Conservation (phyloP, 2,888 invertebrate genomes). For the Priapulus caudatus region DNA sequence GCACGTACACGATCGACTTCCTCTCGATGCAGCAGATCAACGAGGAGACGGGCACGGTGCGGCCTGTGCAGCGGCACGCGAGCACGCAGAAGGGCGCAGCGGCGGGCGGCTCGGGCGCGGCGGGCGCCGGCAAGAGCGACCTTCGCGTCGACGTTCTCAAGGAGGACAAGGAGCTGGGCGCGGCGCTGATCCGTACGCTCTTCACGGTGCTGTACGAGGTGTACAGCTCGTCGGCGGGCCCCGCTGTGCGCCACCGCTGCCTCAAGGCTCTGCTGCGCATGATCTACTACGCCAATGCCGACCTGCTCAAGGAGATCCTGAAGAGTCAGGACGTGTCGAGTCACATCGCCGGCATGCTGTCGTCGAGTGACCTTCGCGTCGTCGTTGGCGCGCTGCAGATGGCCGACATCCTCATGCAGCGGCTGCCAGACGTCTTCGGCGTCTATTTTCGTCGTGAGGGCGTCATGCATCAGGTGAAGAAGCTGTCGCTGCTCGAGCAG, state of each 20-base stretch:
- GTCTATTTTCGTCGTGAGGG: conserved; percentile 89
- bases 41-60: conserved; percentile 87
- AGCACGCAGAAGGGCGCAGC: conserved; percentile 30
- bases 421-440: conserved; percentile 84
- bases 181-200: conserved; percentile 59
- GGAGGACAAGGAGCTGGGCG: conserved; percentile 56
- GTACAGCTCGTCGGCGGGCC: conserved; percentile 94
- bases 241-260: conserved; percentile 92
- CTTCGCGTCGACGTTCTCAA: conserved; percentile 56
- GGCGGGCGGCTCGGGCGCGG: conserved; percentile 33
- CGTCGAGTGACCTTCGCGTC: conserved; percentile 63
- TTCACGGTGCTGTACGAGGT: conserved; percentile 94
- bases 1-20: conserved; percentile 91
- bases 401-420: conserved; percentile 91
- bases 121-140: conserved; percentile 39
- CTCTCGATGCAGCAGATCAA: conserved; percentile 96
- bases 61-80: conserved; percentile 60
- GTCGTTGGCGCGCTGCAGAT: conserved; percentile 93
- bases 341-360: conserved; percentile 51
- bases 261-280: conserved; percentile 86
- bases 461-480: conserved; percentile 50
- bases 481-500: conserved; percentile 54
- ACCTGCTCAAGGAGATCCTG: conserved; percentile 59
- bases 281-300: conserved; percentile 83
- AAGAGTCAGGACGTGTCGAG: conserved; percentile 63